Base-by-base conservation (phyloP, 2,797 vertebrate species). In the Sebastes steindachneri region DNA sequence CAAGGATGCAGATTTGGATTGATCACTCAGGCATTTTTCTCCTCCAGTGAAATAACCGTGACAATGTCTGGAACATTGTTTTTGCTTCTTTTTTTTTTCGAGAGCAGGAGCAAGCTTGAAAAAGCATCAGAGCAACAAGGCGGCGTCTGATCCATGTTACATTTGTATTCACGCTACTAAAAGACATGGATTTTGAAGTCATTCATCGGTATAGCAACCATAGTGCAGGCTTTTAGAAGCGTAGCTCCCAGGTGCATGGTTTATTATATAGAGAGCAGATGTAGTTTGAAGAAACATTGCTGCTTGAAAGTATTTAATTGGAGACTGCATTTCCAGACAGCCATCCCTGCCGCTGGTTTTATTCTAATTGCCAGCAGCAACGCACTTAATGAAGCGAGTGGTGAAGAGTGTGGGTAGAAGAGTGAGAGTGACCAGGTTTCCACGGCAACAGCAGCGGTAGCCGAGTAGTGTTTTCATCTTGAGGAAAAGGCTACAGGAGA, bases 361-460 rank as follows among this genome's bases (percentile, higher is more conserved):
- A 95, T 95, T 95, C 94, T 96, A 95, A 96, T 96, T 95, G 95
- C 95, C 93, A 92, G 93, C 92, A 95, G 94, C 95, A 92, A 93
- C 77, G 90, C 95, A 92, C 92, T 96, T 95, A 96, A 96, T 95
- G 95, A 96, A 95, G 95, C 94, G 91, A 94, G 92, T 86, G 89
- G 86, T 89, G 89, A 93, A 92, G 92, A 90, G 90, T 92, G 88
- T 87, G 91, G 89, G 89, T 91, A 92, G 92, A 90, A 92, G 91
- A 94, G 92, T 91, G 86, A 93, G 92, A 93, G 93, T 93, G 93
- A 95, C 94, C 95, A 95, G 91, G 95, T 96, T 96, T 95, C 96
- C 93, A 95, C 87, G 93, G 96, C 94, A 96, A 96, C 96, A 91
- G 92, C 93, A 91, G 91, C 79, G 58, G 88, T 92, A 93, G 93